Evolutionary conservation across 2,888 invertebrate species (phyloP).

Genomic region (Macrophya alboannulata): DNA sequence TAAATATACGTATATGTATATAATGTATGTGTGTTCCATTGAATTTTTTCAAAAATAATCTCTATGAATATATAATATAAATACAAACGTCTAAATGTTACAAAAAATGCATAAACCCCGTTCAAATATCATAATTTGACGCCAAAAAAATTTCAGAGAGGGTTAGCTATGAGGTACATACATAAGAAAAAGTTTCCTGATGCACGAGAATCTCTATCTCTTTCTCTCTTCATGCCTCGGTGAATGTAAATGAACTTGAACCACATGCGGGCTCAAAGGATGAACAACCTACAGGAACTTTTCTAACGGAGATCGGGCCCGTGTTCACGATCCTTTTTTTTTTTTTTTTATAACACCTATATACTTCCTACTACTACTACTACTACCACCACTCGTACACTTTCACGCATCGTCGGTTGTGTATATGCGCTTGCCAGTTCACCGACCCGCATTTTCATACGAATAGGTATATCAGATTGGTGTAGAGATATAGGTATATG

Average conservation of each 20-base stretch:
- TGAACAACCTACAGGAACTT: constrained; percentile 30
- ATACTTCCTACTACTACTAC: background rate
- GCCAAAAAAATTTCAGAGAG: background rate
- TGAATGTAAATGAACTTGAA: constrained; percentile 35
- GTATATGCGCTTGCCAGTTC: background rate
- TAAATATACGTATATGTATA: background rate
- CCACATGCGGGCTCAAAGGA: constrained; percentile 37
- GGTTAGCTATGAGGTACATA: background rate
- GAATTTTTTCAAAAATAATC: too few species aligned
- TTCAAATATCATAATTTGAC: background rate
- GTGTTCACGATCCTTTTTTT: constrained; percentile 19
- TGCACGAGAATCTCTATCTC: background rate
- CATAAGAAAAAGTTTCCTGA: background rate
- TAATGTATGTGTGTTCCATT: too few species aligned
- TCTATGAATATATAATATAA: too few species aligned
- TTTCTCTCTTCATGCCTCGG: background rate
- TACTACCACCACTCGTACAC: background rate
- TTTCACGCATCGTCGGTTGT: background rate
- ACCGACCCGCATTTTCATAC: constrained; percentile 14
- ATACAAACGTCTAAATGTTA: too few species aligned
- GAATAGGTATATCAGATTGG: background rate
- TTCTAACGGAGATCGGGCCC: constrained; percentile 18
- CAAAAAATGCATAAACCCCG: background rate
- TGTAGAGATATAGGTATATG: background rate
- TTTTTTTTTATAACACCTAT: background rate